phyloP scores from a whole-genome alignment of 2,113 vertebrate species.

The zebrafish (Danio rerio) region DNA sequence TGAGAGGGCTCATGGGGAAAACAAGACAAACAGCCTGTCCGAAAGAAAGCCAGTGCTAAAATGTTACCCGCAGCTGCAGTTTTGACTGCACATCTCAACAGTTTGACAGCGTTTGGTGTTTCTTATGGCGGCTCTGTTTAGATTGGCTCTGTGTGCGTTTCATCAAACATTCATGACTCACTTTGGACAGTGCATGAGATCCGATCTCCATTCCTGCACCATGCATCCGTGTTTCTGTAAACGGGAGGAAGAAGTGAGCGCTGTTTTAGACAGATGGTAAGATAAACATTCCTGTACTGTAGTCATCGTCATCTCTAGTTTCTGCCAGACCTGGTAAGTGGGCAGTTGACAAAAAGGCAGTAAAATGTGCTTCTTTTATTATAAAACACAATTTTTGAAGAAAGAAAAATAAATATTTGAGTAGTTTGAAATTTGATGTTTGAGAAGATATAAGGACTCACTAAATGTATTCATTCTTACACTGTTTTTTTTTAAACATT shows the following conservation, averaged over 20 bases:
- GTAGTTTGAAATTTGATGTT: no score
- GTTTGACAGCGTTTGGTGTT: slow-evolving; percentile 68
- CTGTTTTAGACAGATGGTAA: background rate
- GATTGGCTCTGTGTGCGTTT: slow-evolving; percentile 68
- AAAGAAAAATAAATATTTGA: no score
- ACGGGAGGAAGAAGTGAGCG: slow-evolving; percentile 5
- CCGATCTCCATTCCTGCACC: slow-evolving; percentile 50
- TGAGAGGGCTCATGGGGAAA: slow-evolving; percentile 24
- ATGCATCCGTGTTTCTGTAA: slow-evolving; percentile 50
- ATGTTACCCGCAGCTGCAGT: slow-evolving; percentile 64
- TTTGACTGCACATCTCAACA: slow-evolving; percentile 68
- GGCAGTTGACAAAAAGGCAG: background rate
- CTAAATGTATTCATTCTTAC: no score
- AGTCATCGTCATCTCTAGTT: slow-evolving; percentile 24
- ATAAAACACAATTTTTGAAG: no score
- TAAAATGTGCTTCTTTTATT: no score
- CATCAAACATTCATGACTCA: slow-evolving; percentile 70
- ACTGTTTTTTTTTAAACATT: no score
- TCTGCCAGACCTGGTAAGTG: slow-evolving; percentile 21
- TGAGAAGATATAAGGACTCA: no score
- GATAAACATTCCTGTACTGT: slow-evolving; percentile 43
- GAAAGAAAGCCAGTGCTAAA: slow-evolving; percentile 53
- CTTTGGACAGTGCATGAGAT: slow-evolving; percentile 56
- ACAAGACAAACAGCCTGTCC: slow-evolving; percentile 36
- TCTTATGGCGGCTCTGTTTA: slow-evolving; percentile 68